Conservation (phyloP, 2,113 vertebrate genomes). For the Petromus typicus region DNA sequence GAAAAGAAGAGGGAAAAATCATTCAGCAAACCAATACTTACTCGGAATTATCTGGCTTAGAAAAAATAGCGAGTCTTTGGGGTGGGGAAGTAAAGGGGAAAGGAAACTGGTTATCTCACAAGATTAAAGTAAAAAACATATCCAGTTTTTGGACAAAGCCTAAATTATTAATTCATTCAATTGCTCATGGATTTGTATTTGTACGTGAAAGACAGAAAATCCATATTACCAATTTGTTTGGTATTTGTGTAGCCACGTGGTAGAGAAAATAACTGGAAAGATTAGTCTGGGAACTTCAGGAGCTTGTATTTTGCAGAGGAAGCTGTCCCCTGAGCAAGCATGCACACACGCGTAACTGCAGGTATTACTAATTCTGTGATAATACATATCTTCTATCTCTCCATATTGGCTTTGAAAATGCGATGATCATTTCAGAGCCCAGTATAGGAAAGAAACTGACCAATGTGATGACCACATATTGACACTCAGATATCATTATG, state of each 20-base stretch:
- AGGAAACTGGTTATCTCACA: slow-evolving; percentile 88
- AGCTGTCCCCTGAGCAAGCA: neutral
- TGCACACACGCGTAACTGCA: no score
- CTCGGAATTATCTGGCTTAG: neutral
- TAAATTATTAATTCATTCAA: slow-evolving; percentile 92
- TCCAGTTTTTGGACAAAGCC: slow-evolving; percentile 89
- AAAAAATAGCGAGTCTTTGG: neutral
- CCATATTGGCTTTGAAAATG: neutral
- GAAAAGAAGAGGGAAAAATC: slow-evolving; percentile 87
- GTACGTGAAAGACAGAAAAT: slow-evolving; percentile 92
- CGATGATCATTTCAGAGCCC: neutral
- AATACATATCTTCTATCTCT: no score
- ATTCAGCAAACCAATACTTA: slow-evolving; percentile 83
- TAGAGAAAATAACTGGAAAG: neutral
- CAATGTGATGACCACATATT: neutral
- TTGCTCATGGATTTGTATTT: slow-evolving; percentile 90
- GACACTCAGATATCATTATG: neutral
- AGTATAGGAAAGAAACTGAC: neutral
- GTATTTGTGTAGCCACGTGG: slow-evolving; percentile 32
- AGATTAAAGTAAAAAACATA: slow-evolving; percentile 89
- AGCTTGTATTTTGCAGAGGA: neutral
- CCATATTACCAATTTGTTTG: slow-evolving; percentile 86
- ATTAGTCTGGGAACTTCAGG: neutral
- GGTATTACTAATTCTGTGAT: neutral
- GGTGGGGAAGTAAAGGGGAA: neutral